Base-by-base conservation (phyloP, 2,797 vertebrate genomes). In the Salarias fasciatus region DNA sequence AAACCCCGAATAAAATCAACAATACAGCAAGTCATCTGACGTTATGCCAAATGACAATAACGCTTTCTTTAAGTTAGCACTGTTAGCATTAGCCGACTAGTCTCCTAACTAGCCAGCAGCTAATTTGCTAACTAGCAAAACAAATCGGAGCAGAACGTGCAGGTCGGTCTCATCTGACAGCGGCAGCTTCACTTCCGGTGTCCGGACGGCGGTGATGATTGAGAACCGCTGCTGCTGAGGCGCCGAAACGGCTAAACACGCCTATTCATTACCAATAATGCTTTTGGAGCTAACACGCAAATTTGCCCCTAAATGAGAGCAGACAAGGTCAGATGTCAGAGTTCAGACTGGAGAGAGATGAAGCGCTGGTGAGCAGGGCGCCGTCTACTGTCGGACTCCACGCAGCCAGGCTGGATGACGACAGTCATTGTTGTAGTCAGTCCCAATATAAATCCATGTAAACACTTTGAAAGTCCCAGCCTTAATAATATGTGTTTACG, bases 91-190 rank as follows among this genome's bases (percentile, higher is more conserved):
- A 24, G 18, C 18, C 18, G 18, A 24, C 18, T 24, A 24, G 18
- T 18, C 18, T 18, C 24, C 18, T 24, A 0, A 36, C 14, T 46
- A 36, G 69, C 77, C 38, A 31, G 33, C 6, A 40, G 78, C 69
- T 77, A 74, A 51, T 53, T 72, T 75, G 80, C 80, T 49, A 24
- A 53, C 41, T 80, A 80, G 88, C 85, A 84, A 74, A 87, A 86
- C 79, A 89, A 70, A 79, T 60, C 37, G 7, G 55, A 56, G 18
- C 8, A 11, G 12, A 54, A 55, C 54, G 35, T 61, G 53, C 24
- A 53, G 28, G 41, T 68, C 52, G 11, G 38, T 14, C 11, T 47
- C 28, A n/a, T 31, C 48, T 31, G 53, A 69, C 63, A 53, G 53
- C 28, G 18, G 48, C 46, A 15, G 59, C 4, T 38, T 3, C 11